Conservation (phyloP, 2,888 invertebrate species). For the Holacanthella duospinosa region DNA sequence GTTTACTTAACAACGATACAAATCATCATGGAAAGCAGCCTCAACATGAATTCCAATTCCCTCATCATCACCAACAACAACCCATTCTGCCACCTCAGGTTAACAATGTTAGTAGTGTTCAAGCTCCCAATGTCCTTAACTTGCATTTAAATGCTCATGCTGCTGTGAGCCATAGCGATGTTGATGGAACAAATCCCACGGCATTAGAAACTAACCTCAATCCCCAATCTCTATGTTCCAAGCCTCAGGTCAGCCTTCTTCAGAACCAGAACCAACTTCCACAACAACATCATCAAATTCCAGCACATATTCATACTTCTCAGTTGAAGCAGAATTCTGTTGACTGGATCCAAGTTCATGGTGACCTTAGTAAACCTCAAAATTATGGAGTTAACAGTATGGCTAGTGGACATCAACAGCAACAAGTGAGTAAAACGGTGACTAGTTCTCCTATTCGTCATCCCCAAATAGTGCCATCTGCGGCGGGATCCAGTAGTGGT, state of each 20-base stretch:
- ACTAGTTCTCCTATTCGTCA: background rate
- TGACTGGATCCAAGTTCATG: background rate
- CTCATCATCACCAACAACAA: background rate
- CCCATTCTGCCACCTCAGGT: background rate
- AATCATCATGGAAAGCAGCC: background rate
- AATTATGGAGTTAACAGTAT: constrained; percentile 6
- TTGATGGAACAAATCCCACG: background rate
- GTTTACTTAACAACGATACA: background rate
- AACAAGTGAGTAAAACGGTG: background rate
- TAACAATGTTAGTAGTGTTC: background rate
- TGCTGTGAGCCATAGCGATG: background rate
- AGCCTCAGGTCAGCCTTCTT: background rate
- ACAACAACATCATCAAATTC: constrained; percentile 16
- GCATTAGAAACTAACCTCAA: background rate
- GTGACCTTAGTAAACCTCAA: background rate
- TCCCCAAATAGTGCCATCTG: background rate
- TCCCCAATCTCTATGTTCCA: background rate
- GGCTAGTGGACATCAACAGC: background rate
- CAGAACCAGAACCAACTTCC: constrained; percentile 8
- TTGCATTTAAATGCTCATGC: background rate
- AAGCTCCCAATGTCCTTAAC: background rate
- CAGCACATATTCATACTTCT: background rate
- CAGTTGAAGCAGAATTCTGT: background rate
- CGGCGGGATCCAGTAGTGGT: background rate
- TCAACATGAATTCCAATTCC: background rate